Evolutionary conservation across 1,140 invertebrate genomes (phyloP), one percentile per base, ranked within the genome.

Genomic region (Trachelipus rathkii): DNA sequence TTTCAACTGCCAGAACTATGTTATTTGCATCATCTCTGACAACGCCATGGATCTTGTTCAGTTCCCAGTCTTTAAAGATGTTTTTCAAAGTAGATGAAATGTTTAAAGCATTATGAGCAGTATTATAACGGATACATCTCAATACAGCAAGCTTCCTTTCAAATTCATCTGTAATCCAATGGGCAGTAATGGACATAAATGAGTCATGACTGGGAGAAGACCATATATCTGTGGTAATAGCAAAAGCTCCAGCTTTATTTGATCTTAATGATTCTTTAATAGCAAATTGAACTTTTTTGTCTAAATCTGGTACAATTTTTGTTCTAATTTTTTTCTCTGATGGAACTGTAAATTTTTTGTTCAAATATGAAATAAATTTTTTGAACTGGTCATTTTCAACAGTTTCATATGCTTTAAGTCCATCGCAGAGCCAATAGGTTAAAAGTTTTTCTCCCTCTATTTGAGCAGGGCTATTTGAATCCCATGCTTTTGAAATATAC

Each of bases 181-280:
- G 60, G 7, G 60, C 60, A n/a, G 60, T 66, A n/a, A 66, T n/a
- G 21, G 21, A 66, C n/a, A n/a, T n/a, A 23, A 66, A 66, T 3
- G 60, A 66, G 60, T 66, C 21, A n/a, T 2, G 15, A 23, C 21
- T 66, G 15, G 60, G 15, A 66, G 60, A 23, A n/a, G 60, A n/a
- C 60, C 60, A 3, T n/a, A 66, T 66, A 23, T 66, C 60, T 2
- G 60, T 66, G 60, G 60, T 66, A 7, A 66, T 66, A 66, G 15
- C 21, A 23, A 66, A 66, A 66, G 60, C 15, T 66, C 60, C 7
- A 5, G 1, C 7, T n/a, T 66, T 7, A n/a, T 66, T 66, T 66
- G 60, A 66, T n/a, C 21, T n/a, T 33, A 3, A 33, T n/a, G 60
- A 66, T 66, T 66, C 60, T 66, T 66, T 66, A 66, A 66, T 66